These are phyloP conservation scores for Sphaerodactylus townsendi DNA, from an alignment of 2,113 vertebrate species.

Conservation along the genomic window DNA sequence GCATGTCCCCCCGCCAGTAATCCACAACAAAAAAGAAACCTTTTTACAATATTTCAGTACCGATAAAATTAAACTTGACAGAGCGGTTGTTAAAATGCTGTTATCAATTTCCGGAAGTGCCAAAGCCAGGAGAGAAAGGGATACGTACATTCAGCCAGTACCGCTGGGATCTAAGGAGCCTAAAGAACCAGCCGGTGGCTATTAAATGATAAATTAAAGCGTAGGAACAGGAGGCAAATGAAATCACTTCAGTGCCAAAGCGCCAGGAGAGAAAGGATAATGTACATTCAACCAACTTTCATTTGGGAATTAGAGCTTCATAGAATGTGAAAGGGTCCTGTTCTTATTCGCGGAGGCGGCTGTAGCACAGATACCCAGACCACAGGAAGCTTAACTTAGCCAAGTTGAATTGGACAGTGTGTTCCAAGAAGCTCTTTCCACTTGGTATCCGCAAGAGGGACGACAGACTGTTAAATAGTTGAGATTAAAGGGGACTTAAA, in stretches of 20 bases:
- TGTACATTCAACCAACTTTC: not conserved
- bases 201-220: slow-evolving; percentile 34
- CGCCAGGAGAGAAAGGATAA: slow-evolving; percentile 11
- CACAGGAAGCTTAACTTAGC: not conserved
- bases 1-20: not conserved
- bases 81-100: too few relatives aligned
- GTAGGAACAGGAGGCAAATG: slow-evolving; percentile 22
- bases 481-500: not conserved
- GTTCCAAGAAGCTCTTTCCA: not conserved
- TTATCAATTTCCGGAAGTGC: too few relatives aligned
- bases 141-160: too few relatives aligned
- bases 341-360: not conserved
- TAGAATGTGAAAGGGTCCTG: not conserved
- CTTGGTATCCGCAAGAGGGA: not conserved
- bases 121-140: too few relatives aligned
- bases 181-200: too few relatives aligned
- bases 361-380: not conserved
- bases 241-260: slow-evolving; percentile 6
- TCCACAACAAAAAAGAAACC: slow-evolving; percentile 29
- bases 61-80: too few relatives aligned
- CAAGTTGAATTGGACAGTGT: not conserved
- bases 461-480: not conserved
- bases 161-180: too few relatives aligned
- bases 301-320: not conserved
- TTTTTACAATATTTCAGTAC: slow-evolving; percentile 29